Evolutionary conservation across 2,888 invertebrate species (phyloP).

Genomic region (Caenorhabditis becei): DNA sequence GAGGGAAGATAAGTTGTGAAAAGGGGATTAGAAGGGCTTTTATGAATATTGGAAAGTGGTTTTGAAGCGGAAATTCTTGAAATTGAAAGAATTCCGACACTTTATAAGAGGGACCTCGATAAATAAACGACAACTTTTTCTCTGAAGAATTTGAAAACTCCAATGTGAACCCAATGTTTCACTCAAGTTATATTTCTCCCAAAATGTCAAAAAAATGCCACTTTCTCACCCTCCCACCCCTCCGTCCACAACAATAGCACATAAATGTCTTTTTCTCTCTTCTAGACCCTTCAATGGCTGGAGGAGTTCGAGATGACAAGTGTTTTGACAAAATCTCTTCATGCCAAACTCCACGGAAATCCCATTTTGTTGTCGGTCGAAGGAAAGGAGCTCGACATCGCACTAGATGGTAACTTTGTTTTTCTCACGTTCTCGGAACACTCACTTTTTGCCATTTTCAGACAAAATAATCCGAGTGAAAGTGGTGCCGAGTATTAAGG

Average conservation of each 20-base stretch:
- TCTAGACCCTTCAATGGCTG: constrained; percentile 49
- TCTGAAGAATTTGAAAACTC: too few species aligned
- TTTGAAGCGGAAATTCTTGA: too few species aligned
- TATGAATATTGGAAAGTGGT: too few species aligned
- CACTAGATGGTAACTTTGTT: constrained; percentile 36
- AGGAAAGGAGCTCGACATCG: constrained; percentile 45
- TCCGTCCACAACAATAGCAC: not conserved
- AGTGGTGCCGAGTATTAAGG: constrained; percentile 45
- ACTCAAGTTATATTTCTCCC: too few species aligned
- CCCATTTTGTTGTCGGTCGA: constrained; percentile 47
- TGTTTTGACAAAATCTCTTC: constrained; percentile 35
- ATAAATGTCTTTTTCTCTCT: not conserved
- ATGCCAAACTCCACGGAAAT: constrained; percentile 31
- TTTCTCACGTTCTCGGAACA: not conserved
- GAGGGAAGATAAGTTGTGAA: too few species aligned
- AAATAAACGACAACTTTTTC: too few species aligned
- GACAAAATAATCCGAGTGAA: constrained; percentile 46
- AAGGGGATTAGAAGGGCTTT: too few species aligned
- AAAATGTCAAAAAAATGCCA: too few species aligned
- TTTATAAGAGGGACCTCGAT: too few species aligned
- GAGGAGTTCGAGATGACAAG: constrained; percentile 36
- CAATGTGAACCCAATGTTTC: too few species aligned
- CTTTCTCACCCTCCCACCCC: not conserved
- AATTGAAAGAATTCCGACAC: too few species aligned
- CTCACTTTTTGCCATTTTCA: constrained; percentile 11